These are phyloP conservation scores for Archegozetes longisetosus DNA, from an alignment of 1,140 invertebrate genomes.

Conservation along the genomic window DNA sequence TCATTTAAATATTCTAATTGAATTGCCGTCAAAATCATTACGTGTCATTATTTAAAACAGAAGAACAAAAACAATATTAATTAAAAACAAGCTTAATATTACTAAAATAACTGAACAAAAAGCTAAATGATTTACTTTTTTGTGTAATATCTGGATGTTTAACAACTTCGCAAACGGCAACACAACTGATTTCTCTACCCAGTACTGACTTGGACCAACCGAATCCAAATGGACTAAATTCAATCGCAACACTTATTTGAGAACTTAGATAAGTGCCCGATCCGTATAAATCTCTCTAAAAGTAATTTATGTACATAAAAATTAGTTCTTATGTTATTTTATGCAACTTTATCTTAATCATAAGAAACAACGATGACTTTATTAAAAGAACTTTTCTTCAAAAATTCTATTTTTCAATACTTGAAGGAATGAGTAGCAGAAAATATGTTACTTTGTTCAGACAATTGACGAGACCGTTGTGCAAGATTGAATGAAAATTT, in stretches of 20 bases:
- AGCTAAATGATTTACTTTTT: no score
- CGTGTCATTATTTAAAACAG: no score
- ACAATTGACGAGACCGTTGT: conserved; percentile 7
- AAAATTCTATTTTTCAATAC: no score
- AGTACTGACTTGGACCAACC: not conserved
- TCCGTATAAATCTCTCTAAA: conserved; percentile 1
- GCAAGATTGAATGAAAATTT: conserved; percentile 12
- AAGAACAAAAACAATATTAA: not conserved
- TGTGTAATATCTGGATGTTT: conserved; percentile 3
- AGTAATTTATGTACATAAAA: not conserved
- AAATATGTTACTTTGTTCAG: conserved; percentile 3
- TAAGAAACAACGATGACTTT: no score
- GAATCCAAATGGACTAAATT: conserved; percentile 8
- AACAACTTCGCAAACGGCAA: conserved; percentile 7
- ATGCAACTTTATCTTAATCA: no score
- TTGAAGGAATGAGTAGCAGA: no score
- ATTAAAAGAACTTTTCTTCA: no score
- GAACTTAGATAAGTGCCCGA: conserved; percentile 8
- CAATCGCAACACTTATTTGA: not conserved
- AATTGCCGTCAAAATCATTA: no score
- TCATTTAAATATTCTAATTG: no score
- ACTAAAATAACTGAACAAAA: not conserved
- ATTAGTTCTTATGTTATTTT: no score
- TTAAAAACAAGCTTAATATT: not conserved
- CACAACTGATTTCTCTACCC: conserved; percentile 7